A percentile compares a stretch with the other conserved stretches of the same genome.
These are phyloP conservation scores for Syrphus vitripennis DNA, from an alignment of 2,888 invertebrate species.

Conservation along the genomic window DNA sequence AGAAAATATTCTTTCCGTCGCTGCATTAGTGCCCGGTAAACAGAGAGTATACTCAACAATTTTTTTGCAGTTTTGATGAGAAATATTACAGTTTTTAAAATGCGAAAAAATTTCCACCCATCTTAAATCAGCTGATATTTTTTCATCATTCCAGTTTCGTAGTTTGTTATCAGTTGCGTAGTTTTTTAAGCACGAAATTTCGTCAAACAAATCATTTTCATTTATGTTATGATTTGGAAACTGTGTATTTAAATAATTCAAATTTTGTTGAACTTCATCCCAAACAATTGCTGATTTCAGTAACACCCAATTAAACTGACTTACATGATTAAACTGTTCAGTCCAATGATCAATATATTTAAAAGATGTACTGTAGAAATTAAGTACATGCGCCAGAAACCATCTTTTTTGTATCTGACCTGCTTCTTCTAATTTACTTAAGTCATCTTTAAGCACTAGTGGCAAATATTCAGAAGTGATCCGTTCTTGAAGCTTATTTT, in stretches of 20 bases:
- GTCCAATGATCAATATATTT: too few relatives aligned
- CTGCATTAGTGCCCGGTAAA: background rate
- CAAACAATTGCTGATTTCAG: too few relatives aligned
- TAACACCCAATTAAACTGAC: too few relatives aligned
- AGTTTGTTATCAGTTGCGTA: background rate
- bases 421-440: too few relatives aligned
- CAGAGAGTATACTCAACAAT: background rate
- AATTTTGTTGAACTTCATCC: background rate
- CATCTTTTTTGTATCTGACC: too few relatives aligned
- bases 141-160: background rate
- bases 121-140: background rate
- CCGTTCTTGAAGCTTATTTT: too few relatives aligned
- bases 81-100: background rate
- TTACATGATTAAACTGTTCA: too few relatives aligned
- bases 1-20: background rate
- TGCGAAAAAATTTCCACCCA: background rate
- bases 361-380: too few relatives aligned
- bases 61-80: background rate
- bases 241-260: background rate
- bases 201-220: background rate
- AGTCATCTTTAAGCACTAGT: too few relatives aligned
- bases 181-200: background rate
- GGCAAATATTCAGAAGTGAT: too few relatives aligned
- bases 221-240: background rate
- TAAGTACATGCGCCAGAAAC: too few relatives aligned